Percentiles rank a stretch among this genome's conserved stretches.
phyloP scores from a whole-genome alignment of 2,888 invertebrate genomes.

The Mesopsocus fuscifrons region DNA sequence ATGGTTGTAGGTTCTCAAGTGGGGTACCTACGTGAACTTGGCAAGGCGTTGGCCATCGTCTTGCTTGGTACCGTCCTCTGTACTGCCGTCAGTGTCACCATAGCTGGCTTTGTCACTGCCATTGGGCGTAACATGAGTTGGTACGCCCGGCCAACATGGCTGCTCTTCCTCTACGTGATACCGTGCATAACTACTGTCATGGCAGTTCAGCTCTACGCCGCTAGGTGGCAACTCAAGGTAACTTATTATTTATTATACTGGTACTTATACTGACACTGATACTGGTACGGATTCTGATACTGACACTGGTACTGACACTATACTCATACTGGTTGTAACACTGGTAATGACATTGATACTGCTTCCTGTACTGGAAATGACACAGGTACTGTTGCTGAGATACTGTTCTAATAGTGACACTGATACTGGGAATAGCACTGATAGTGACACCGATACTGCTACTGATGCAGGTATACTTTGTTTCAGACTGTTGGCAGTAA shows the following conservation, averaged over 20 bases:
- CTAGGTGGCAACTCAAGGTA: conserved; percentile 31
- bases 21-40: background rate
- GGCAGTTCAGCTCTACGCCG: conserved; percentile 28
- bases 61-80: conserved; percentile 30
- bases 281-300: too few relatives aligned
- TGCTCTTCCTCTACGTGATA: conserved; percentile 49
- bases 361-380: too few relatives aligned
- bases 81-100: conserved; percentile 27
- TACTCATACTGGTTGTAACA: too few relatives aligned
- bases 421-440: too few relatives aligned
- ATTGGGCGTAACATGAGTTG: conserved; percentile 47
- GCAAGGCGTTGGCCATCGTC: conserved; percentile 23
- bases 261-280: background rate
- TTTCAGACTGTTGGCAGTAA: conserved; percentile 26
- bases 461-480: too few relatives aligned
- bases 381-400: too few relatives aligned
- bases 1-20: too few relatives aligned
- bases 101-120: conserved; percentile 32
- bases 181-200: conserved; percentile 36
- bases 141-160: conserved; percentile 48
- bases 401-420: too few relatives aligned
- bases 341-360: too few relatives aligned
- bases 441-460: too few relatives aligned
- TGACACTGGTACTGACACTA: too few relatives aligned
- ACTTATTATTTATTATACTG: conserved; percentile 13